phyloP scores from a whole-genome alignment of 2,888 invertebrate species.

The Dynastes maya region DNA sequence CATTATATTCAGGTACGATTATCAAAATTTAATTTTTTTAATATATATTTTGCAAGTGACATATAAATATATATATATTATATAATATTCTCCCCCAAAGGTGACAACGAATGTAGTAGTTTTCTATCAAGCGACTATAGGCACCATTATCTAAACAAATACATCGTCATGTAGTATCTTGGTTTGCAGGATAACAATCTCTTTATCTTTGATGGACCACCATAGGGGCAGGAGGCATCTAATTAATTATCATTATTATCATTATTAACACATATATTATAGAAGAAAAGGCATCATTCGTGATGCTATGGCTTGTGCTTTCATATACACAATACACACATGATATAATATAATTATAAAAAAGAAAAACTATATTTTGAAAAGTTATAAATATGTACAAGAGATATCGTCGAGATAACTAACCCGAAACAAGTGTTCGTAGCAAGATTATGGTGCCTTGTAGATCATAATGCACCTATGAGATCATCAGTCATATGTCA shows the following conservation, averaged over 20 bases:
- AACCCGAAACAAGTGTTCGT: slow-evolving; percentile 18
- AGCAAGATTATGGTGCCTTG: slow-evolving; percentile 41
- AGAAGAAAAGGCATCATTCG: slow-evolving; percentile 47
- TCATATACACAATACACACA: slow-evolving; percentile 52
- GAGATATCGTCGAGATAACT: slow-evolving; percentile 24
- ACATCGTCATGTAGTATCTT: slow-evolving; percentile 16
- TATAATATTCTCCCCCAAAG: slow-evolving; percentile 46
- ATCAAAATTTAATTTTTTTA: slow-evolving; percentile 55
- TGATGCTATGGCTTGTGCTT: slow-evolving; percentile 53
- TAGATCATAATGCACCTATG: slow-evolving; percentile 49
- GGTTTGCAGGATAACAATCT: slow-evolving; percentile 41
- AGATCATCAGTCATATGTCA: slow-evolving; percentile 54
- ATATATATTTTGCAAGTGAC: slow-evolving; percentile 48
- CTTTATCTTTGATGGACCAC: slow-evolving; percentile 40
- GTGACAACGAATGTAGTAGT: slow-evolving; percentile 49
- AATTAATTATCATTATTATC: slow-evolving; percentile 12
- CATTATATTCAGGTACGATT: slow-evolving; percentile 69
- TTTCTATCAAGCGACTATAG: slow-evolving; percentile 37
- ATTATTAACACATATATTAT: neutral
- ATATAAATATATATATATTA: slow-evolving; percentile 46
- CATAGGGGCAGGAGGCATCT: slow-evolving; percentile 42
- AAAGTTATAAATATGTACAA: slow-evolving; percentile 44
- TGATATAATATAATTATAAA: slow-evolving; percentile 38
- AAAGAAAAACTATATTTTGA: slow-evolving; percentile 48
- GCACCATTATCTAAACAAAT: slow-evolving; percentile 29